Conservation (phyloP, 1,140 invertebrate genomes). For the Macrosteles quadrilineatus region DNA sequence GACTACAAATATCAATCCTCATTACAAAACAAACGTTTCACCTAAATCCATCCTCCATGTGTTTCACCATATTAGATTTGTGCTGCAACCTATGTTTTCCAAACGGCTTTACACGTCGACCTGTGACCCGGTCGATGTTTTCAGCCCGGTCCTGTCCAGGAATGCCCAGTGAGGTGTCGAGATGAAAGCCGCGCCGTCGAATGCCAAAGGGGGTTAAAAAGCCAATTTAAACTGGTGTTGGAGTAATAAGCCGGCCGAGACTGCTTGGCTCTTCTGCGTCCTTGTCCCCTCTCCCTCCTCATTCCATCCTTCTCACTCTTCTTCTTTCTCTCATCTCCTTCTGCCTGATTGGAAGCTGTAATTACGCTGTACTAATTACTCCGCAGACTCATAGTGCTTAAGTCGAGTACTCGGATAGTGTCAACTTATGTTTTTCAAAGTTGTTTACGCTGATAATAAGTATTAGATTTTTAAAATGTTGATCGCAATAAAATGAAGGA, state of each 20-base stretch:
- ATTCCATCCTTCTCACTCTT: neutral
- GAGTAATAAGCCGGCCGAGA: constrained; percentile 25
- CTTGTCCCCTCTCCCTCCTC: neutral
- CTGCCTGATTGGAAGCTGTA: constrained; percentile 14
- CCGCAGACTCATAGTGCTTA: too few relatives aligned
- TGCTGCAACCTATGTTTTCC: too few relatives aligned
- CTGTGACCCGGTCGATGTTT: constrained; percentile 25
- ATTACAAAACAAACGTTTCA: too few relatives aligned
- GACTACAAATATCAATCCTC: too few relatives aligned
- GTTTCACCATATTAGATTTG: too few relatives aligned
- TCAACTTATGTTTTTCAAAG: too few relatives aligned
- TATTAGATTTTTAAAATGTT: too few relatives aligned
- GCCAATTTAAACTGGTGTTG: constrained; percentile 31
- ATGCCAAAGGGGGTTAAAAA: constrained; percentile 32
- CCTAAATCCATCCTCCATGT: too few relatives aligned
- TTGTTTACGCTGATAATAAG: too few relatives aligned
- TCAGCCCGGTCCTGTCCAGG: neutral
- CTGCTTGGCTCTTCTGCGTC: constrained; percentile 18
- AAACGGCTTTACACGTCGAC: too few relatives aligned
- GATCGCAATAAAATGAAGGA: too few relatives aligned
- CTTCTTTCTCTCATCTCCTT: neutral
- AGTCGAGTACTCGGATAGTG: too few relatives aligned
- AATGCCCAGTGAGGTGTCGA: constrained; percentile 29
- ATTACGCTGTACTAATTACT: constrained; percentile 16
- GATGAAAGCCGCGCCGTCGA: constrained; percentile 27